phyloP scores from a whole-genome alignment of 2,797 vertebrate species.

The Hydrocynus forskahlii region DNA sequence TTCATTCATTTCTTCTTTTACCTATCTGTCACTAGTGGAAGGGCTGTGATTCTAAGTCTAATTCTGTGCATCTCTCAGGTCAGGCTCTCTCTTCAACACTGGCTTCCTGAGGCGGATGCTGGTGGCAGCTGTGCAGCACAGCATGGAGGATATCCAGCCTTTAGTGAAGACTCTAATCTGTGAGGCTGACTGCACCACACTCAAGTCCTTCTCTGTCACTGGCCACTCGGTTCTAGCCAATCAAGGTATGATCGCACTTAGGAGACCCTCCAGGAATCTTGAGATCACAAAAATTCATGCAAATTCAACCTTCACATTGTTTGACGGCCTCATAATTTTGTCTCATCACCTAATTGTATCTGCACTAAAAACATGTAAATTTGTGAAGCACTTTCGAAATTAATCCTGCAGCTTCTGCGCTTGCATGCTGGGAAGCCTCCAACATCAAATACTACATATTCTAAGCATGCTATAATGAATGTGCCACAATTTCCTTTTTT shows the following conservation, averaged over 20 bases:
- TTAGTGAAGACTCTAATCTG: conserved; percentile 91
- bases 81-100: conserved; percentile 89
- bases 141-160: conserved; percentile 89
- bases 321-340: too few relatives aligned
- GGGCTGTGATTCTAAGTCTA: neutral
- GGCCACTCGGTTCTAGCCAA: conserved; percentile 75
- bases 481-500: too few relatives aligned
- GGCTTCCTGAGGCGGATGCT: conserved; percentile 94
- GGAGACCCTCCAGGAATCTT: too few relatives aligned
- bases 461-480: too few relatives aligned
- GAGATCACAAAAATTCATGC: too few relatives aligned
- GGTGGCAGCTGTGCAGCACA: conserved; percentile 84
- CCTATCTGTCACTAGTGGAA: neutral
- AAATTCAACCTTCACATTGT: too few relatives aligned
- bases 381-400: too few relatives aligned
- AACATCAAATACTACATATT: too few relatives aligned
- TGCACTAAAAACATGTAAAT: too few relatives aligned
- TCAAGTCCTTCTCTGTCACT: conserved; percentile 79
- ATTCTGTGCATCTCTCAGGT: conserved; percentile 73
- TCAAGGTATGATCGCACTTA: conserved; percentile 79
- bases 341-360: too few relatives aligned
- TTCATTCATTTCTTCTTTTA: neutral
- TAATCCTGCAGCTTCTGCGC: too few relatives aligned
- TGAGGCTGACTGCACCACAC: conserved; percentile 91
- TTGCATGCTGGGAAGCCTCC: too few relatives aligned